A percentile compares a stretch with the other conserved stretches of the same genome.
These are phyloP conservation scores for Caenorhabditis sp. DNA, from an alignment of 2,888 invertebrate genomes.

Conservation along the genomic window DNA sequence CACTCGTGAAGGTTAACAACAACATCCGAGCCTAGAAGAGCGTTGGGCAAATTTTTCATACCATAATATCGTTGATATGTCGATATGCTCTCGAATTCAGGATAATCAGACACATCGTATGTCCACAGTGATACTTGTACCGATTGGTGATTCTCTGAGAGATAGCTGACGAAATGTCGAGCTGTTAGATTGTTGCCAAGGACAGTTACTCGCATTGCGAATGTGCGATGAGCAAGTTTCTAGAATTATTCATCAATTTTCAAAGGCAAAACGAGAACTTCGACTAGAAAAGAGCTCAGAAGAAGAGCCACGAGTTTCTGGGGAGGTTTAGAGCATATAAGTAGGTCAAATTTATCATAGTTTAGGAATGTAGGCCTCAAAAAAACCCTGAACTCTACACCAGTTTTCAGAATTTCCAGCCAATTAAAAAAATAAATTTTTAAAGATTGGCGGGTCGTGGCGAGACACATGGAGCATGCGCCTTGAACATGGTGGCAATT, in stretches of 20 bases:
- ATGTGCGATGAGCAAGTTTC: not conserved
- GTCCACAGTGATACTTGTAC: conserved; percentile 36
- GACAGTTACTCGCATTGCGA: conserved; percentile 23
- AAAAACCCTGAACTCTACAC: no score
- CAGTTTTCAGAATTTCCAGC: no score
- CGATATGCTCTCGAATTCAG: conserved; percentile 26
- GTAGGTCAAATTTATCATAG: no score
- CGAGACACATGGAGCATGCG: no score
- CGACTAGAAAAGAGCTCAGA: no score
- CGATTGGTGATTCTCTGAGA: conserved; percentile 14
- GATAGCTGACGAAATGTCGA: conserved; percentile 32
- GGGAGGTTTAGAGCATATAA: no score
- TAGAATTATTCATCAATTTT: not conserved
- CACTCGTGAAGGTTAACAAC: conserved; percentile 59
- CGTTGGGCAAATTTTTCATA: conserved; percentile 24
- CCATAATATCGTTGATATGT: conserved; percentile 21
- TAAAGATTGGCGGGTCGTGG: no score
- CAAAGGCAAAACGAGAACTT: no score
- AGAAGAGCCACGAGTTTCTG: no score
- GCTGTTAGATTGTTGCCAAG: conserved; percentile 29
- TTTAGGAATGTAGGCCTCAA: no score
- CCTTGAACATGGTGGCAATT: no score
- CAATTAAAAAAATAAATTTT: no score
- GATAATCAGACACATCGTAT: conserved; percentile 7
- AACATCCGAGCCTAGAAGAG: conserved; percentile 26